Percentiles rank a stretch among this genome's conserved stretches.
Conservation (phyloP, 2,888 invertebrate species). For the Cataglyphis cursor region DNA sequence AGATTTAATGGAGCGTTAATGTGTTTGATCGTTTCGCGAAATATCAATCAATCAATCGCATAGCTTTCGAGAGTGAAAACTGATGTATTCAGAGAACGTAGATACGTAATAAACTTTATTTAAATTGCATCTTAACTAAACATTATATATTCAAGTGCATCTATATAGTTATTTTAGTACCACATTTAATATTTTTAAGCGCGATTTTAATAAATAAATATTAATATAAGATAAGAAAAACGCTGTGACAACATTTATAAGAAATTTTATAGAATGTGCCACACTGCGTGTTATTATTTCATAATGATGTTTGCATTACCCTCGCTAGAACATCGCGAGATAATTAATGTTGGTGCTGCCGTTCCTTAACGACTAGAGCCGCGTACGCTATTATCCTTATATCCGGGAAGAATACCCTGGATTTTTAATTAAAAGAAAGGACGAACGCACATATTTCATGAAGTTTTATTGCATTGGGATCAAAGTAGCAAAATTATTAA, state of each 20-base stretch:
- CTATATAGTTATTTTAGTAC: neutral
- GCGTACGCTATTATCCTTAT: slow-evolving; percentile 72
- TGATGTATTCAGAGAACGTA: neutral
- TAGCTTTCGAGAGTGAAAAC: neutral
- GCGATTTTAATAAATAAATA: neutral
- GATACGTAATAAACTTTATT: neutral
- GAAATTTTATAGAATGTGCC: slow-evolving; percentile 6
- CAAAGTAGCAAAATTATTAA: slow-evolving; percentile 28
- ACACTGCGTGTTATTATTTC: slow-evolving; percentile 10
- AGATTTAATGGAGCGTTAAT: slow-evolving; percentile 46
- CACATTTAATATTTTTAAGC: neutral
- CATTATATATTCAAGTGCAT: neutral
- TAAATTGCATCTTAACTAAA: neutral
- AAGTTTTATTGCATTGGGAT: slow-evolving; percentile 5
- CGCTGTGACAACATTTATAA: neutral
- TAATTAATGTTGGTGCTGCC: slow-evolving; percentile 74
- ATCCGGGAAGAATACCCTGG: slow-evolving; percentile 60
- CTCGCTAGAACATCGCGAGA: slow-evolving; percentile 69
- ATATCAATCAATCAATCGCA: slow-evolving; percentile 38
- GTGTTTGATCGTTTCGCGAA: slow-evolving; percentile 30
- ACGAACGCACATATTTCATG: slow-evolving; percentile 38
- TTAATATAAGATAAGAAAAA: neutral
- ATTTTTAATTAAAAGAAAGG: slow-evolving; percentile 75
- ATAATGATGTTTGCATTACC: slow-evolving; percentile 76
- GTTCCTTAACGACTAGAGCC: slow-evolving; percentile 68